Conservation (phyloP, 2,888 invertebrate genomes). For the Ypsolopha scabrella region DNA sequence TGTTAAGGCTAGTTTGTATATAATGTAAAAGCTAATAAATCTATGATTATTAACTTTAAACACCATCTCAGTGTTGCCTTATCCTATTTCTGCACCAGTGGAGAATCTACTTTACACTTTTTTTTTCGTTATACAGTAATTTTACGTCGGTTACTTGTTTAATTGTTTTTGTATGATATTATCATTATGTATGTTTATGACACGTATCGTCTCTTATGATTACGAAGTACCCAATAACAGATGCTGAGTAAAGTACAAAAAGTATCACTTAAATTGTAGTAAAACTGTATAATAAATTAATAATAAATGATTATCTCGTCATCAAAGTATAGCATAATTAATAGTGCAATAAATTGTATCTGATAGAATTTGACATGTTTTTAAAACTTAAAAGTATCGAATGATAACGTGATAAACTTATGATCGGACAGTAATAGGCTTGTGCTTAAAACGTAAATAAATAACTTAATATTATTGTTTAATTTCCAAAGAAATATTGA, state of each 20-base stretch:
- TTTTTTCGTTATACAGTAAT: conserved; percentile 9
- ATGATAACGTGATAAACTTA: conserved; percentile 30
- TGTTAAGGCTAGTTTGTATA: conserved; percentile 33
- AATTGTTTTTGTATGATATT: conserved; percentile 21
- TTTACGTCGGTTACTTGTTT: conserved; percentile 25
- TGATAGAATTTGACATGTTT: conserved; percentile 7
- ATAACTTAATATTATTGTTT: conserved; percentile 14
- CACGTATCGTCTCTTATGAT: conserved; percentile 6
- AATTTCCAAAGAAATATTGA: conserved; percentile 53
- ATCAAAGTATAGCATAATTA: conserved; percentile 49
- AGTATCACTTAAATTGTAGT: conserved; percentile 1
- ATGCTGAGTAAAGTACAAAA: conserved; percentile 61
- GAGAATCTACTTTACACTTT: conserved; percentile 10
- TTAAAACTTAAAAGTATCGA: background rate
- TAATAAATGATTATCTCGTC: conserved; percentile 12
- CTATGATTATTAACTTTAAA: conserved; percentile 26
- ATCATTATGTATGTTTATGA: conserved; percentile 6
- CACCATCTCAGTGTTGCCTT: conserved; percentile 52
- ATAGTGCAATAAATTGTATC: conserved; percentile 59
- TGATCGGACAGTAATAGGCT: conserved; percentile 18
- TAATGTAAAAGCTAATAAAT: conserved; percentile 20
- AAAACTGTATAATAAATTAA: background rate
- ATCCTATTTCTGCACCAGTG: conserved; percentile 18
- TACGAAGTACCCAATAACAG: background rate
- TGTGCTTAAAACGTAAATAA: conserved; percentile 4